Conservation (phyloP, 2,113 vertebrate genomes). For the Python bivittatus region DNA sequence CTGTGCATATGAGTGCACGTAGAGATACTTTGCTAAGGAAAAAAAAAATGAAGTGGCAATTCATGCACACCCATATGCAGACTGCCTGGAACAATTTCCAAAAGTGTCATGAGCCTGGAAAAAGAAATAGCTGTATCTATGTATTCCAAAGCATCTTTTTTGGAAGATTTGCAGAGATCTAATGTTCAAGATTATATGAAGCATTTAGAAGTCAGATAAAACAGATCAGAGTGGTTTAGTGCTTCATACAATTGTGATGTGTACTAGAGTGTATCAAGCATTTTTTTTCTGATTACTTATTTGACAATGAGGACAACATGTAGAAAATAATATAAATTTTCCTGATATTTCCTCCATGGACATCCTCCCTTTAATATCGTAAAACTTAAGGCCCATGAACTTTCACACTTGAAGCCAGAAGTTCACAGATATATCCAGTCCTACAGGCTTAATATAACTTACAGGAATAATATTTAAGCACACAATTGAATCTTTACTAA, state of each 20-base stretch:
- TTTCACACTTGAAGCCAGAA: not conserved
- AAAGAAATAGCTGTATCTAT: not conserved
- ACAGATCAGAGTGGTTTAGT: not conserved
- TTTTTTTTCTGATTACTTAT: not conserved
- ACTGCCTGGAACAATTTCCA: not conserved
- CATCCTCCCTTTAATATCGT: not conserved
- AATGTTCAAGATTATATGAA: not conserved
- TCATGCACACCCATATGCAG: not conserved
- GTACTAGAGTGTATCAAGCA: not conserved
- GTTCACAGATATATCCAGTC: not conserved
- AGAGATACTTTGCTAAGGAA: not conserved
- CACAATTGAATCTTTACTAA: not conserved
- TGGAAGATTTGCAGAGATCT: not conserved
- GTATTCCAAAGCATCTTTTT: not conserved
- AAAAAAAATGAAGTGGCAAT: not conserved
- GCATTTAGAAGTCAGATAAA: not conserved
- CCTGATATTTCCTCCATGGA: not conserved
- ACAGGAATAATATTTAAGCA: not conserved
- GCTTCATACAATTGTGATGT: not conserved
- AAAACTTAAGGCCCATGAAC: not conserved
- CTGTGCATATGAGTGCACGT: not conserved
- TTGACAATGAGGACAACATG: not conserved
- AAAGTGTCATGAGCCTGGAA: not conserved
- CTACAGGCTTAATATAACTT: not conserved
- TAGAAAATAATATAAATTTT: not conserved